Conservation (phyloP, 2,113 vertebrate genomes). For the Lota lota region DNA sequence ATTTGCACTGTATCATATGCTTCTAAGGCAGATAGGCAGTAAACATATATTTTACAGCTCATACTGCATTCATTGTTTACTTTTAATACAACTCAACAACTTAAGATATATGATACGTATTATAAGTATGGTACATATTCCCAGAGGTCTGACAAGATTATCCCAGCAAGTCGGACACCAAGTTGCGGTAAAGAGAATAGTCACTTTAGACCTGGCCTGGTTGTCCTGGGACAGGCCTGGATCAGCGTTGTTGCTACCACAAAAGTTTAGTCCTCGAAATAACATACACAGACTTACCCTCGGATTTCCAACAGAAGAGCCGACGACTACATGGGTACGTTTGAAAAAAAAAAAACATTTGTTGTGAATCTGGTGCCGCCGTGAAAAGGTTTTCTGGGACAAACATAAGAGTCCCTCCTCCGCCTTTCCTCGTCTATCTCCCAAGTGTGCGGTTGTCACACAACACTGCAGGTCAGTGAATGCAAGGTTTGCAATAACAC, state of each 20-base stretch:
- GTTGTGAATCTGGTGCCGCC: too few species aligned
- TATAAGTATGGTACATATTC: background rate
- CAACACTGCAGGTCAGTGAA: too few species aligned
- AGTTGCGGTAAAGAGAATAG: slow-evolving; percentile 27
- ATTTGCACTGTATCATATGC: too few species aligned
- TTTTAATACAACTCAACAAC: background rate
- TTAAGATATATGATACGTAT: background rate
- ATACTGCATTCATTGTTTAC: background rate
- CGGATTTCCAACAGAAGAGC: background rate
- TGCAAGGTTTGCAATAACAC: too few species aligned
- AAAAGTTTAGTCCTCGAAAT: slow-evolving; percentile 2
- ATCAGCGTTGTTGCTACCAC: slow-evolving; percentile 26
- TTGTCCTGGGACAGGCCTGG: slow-evolving; percentile 22
- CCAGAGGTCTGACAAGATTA: slow-evolving; percentile 4
- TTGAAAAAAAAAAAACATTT: too few species aligned
- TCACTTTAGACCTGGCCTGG: slow-evolving; percentile 39
- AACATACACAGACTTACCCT: slow-evolving; percentile 46
- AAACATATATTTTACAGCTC: too few species aligned
- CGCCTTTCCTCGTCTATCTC: too few species aligned
- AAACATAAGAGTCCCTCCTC: too few species aligned
- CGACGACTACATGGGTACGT: slow-evolving; percentile 22
- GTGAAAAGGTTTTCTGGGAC: too few species aligned
- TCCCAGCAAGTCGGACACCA: slow-evolving; percentile 18
- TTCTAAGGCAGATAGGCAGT: too few species aligned
- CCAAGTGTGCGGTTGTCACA: too few species aligned